Percentiles rank a stretch among this genome's conserved stretches.
phyloP scores from a whole-genome alignment of 2,888 invertebrate genomes.

The Desoria tigrina region DNA sequence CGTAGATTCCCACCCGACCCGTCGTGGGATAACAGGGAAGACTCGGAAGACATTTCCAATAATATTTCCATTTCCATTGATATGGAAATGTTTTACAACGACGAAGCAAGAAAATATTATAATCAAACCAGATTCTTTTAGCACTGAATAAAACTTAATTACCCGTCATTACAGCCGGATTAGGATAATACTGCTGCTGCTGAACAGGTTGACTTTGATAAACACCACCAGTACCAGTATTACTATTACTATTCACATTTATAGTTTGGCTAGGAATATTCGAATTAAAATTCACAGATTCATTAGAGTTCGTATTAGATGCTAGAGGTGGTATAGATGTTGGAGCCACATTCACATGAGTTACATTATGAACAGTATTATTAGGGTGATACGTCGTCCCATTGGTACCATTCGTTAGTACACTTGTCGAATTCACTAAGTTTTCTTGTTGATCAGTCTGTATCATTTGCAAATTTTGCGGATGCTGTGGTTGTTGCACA shows the following conservation, averaged over 20 bases:
- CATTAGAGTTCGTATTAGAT: conserved; percentile 19
- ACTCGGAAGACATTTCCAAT: no score
- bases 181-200: conserved; percentile 30
- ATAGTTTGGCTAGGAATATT: conserved; percentile 24
- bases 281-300: conserved; percentile 15
- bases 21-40: no score
- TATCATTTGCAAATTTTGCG: conserved; percentile 8
- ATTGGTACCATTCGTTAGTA: conserved; percentile 1
- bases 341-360: conserved; percentile 23
- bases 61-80: no score
- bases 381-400: conserved; percentile 9
- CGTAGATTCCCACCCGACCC: no score
- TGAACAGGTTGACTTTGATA: conserved; percentile 33
- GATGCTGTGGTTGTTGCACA: conserved; percentile 19
- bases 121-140: no score
- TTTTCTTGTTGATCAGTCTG: neutral
- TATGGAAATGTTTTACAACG: no score
- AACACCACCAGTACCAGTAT: conserved; percentile 19
- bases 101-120: no score
- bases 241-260: conserved; percentile 17
- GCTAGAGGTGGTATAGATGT: conserved; percentile 13
- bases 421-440: neutral
- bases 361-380: conserved; percentile 21
- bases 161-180: conserved; percentile 15
- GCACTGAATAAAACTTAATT: no score